phyloP scores from a whole-genome alignment of 2,888 invertebrate species.

The Chrysolina americana region DNA sequence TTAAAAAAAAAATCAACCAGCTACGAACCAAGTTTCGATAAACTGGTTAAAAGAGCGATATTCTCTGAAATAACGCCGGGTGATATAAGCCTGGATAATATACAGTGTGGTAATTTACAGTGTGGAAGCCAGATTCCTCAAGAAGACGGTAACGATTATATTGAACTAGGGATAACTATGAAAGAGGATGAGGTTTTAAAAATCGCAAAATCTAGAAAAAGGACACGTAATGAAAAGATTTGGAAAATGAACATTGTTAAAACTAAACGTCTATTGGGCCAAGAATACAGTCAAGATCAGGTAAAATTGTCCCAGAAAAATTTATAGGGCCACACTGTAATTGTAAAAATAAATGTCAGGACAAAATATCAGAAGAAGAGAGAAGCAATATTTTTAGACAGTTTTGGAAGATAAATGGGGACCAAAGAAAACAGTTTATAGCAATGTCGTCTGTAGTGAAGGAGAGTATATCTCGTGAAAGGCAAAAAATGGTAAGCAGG shows the following conservation, averaged over 20 bases:
- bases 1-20: neutral
- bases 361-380: too few species aligned
- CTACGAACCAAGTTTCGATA: neutral
- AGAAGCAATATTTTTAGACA: too few species aligned
- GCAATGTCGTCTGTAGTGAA: conserved; percentile 13
- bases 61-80: neutral
- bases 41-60: neutral
- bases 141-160: neutral
- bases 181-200: neutral
- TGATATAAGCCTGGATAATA: too few species aligned
- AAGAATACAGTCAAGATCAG: neutral
- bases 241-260: neutral
- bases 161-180: neutral
- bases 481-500: conserved; percentile 21
- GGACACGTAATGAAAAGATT: neutral
- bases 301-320: neutral
- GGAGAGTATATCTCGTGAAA: neutral
- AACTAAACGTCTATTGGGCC: neutral
- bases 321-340: too few species aligned
- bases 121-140: too few species aligned
- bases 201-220: neutral
- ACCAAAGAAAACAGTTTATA: neutral
- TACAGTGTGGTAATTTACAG: too few species aligned
- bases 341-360: too few species aligned
- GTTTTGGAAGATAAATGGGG: neutral